Conservation (phyloP, 2,797 vertebrate genomes). For the Enteromius paludinosus region DNA sequence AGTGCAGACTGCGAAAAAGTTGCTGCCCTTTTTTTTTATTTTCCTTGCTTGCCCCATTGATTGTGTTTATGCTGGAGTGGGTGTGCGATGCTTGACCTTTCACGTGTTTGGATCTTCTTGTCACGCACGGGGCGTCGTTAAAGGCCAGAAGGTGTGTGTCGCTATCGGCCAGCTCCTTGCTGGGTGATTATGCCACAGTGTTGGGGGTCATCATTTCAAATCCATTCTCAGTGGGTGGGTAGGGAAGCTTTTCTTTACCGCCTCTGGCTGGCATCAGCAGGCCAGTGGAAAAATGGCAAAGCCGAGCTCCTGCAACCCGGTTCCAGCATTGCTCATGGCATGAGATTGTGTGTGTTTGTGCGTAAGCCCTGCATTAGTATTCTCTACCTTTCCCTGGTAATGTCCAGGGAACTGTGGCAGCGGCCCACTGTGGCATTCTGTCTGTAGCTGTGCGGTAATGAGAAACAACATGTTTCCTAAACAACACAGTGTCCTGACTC, state of each 20-base stretch:
- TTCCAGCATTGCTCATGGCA: constrained; percentile 33
- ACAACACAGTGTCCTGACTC: constrained; percentile 51
- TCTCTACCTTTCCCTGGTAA: constrained; percentile 52
- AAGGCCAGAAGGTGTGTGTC: constrained; percentile 70
- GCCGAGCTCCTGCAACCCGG: constrained; percentile 18
- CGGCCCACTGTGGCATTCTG: constrained; percentile 58
- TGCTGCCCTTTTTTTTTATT: neutral
- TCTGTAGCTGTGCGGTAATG: constrained; percentile 59
- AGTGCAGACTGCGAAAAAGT: neutral
- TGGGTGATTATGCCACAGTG: constrained; percentile 63
- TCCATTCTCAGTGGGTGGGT: constrained; percentile 45
- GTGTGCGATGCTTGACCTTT: constrained; percentile 40
- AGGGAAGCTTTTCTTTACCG: constrained; percentile 9
- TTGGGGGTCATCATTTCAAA: constrained; percentile 64
- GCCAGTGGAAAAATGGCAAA: constrained; percentile 37
- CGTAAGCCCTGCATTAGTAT: constrained; percentile 48
- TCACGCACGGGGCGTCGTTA: constrained; percentile 55
- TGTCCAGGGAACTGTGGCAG: constrained; percentile 58
- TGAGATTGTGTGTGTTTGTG: constrained; percentile 24
- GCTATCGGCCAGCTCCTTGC: constrained; percentile 47
- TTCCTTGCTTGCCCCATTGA: neutral
- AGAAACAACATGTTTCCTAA: constrained; percentile 64
- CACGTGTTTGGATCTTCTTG: constrained; percentile 57
- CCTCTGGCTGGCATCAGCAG: constrained; percentile 48
- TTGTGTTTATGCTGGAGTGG: neutral